These are phyloP conservation scores for Corydoras sp. DNA, from an alignment of 2,113 vertebrate species.

Conservation along the genomic window DNA sequence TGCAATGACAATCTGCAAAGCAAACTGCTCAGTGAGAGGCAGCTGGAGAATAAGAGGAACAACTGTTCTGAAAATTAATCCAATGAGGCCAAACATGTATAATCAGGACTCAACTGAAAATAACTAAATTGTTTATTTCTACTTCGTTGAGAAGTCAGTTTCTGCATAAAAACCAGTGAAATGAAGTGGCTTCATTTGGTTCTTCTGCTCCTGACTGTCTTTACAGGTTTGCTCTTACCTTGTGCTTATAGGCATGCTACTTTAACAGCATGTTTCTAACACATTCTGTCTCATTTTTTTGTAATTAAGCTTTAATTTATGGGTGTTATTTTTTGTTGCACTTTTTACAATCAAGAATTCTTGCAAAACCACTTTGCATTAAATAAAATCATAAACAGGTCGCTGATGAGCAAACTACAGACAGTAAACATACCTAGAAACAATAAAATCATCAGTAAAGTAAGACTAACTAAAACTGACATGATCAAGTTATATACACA, in stretches of 20 bases:
- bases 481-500: too few relatives aligned
- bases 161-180: not conserved
- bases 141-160: not conserved
- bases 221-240: constrained; percentile 13
- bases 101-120: not conserved
- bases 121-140: not conserved
- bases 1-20: constrained; percentile 2
- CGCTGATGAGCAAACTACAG: too few relatives aligned
- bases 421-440: too few relatives aligned
- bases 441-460: too few relatives aligned
- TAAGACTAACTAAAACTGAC: too few relatives aligned
- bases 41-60: not conserved
- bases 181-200: constrained; percentile 21
- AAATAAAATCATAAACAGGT: too few relatives aligned
- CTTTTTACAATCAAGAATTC: too few relatives aligned
- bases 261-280: not conserved
- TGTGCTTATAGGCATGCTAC: not conserved
- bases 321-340: too few relatives aligned
- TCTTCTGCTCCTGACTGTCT: constrained; percentile 4
- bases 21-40: not conserved
- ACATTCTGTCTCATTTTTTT: not conserved
- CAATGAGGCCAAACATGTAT: not conserved
- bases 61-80: not conserved
- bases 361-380: too few relatives aligned
- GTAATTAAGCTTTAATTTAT: too few relatives aligned